phyloP scores from a whole-genome alignment of 2,888 invertebrate genomes.

The Himalopsyche anomala region DNA sequence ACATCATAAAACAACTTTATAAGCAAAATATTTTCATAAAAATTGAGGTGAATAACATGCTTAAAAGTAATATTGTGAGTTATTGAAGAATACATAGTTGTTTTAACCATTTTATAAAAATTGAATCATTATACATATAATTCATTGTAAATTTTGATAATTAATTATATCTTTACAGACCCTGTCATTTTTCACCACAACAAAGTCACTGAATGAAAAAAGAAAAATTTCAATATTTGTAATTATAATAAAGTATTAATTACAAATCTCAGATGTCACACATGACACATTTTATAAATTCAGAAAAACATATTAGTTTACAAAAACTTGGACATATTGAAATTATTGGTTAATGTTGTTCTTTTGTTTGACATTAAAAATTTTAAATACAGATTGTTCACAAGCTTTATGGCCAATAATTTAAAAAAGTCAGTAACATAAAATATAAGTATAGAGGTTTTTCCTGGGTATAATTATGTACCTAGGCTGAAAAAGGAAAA shows the following conservation, averaged over 20 bases:
- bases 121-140: no score
- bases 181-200: slow-evolving; percentile 6
- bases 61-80: no score
- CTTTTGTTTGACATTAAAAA: not conserved
- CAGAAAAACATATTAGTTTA: not conserved
- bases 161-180: not conserved
- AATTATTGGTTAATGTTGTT: not conserved
- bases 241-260: not conserved
- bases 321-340: slow-evolving; percentile 4
- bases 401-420: not conserved
- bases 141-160: no score
- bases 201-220: not conserved
- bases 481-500: no score
- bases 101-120: no score
- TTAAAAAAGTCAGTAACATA: not conserved
- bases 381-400: not conserved
- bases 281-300: not conserved
- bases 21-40: no score
- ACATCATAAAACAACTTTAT: no score
- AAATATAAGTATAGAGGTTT: not conserved
- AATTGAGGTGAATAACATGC: no score
- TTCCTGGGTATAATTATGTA: no score
- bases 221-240: not conserved
- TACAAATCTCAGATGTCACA: not conserved
- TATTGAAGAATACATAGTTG: no score